These are phyloP conservation scores for Teleiodes luculella DNA, from an alignment of 2,888 invertebrate genomes.

Conservation along the genomic window DNA sequence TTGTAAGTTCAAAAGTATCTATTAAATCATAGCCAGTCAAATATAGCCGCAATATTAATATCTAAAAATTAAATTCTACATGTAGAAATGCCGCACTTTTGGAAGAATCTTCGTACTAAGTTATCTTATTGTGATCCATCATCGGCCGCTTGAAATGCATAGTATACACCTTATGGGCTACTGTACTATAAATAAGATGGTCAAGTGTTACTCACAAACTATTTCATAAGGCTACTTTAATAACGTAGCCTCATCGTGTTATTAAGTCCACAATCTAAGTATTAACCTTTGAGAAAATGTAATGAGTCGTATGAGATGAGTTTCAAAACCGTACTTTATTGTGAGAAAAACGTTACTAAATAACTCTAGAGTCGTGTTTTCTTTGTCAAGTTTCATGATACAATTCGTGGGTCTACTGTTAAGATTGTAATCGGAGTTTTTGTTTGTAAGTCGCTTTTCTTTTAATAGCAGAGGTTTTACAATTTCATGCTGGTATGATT, in stretches of 20 bases:
- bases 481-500: not conserved
- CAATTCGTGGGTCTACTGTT: not conserved
- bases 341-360: slow-evolving; percentile 12
- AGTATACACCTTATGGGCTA: not conserved
- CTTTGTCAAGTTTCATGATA: not conserved
- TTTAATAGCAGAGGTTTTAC: not conserved
- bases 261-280: slow-evolving; percentile 47
- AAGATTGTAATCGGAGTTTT: not conserved
- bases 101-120: too few species aligned
- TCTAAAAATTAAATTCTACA: too few species aligned
- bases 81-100: too few species aligned
- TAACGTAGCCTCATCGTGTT: slow-evolving; percentile 29
- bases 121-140: too few species aligned
- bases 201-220: slow-evolving; percentile 20
- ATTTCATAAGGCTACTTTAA: slow-evolving; percentile 36
- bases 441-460: not conserved
- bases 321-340: slow-evolving; percentile 43
- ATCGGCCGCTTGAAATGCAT: too few species aligned
- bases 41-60: too few species aligned
- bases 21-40: too few species aligned
- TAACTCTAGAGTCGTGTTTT: slow-evolving; percentile 2
- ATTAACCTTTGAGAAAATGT: slow-evolving; percentile 65
- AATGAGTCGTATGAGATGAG: slow-evolving; percentile 17
- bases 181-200: not conserved
- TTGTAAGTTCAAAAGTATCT: too few species aligned